These are phyloP conservation scores for Ivindomyrus marchei DNA, from an alignment of 2,113 vertebrate genomes.

Conservation along the genomic window DNA sequence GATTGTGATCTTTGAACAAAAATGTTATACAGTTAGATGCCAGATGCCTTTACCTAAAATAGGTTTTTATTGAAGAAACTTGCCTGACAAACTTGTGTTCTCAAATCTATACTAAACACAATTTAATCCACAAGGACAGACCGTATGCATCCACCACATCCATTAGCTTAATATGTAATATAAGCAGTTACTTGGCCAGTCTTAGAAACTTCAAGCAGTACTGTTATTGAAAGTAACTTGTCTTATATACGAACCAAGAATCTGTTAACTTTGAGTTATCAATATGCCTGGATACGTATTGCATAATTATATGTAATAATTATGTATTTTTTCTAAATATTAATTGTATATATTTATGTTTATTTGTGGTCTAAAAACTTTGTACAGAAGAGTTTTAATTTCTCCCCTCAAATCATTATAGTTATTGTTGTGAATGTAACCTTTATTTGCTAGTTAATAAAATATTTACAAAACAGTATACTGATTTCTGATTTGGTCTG, in stretches of 20 bases:
- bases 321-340: slow-evolving; percentile 49
- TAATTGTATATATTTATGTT: slow-evolving; percentile 58
- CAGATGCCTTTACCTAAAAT: neutral
- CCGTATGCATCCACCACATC: neutral
- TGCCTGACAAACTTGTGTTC: neutral
- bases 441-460: slow-evolving; percentile 66
- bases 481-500: neutral
- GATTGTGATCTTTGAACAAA: neutral
- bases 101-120: neutral
- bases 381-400: slow-evolving; percentile 55
- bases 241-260: neutral
- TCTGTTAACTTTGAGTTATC: neutral
- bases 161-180: neutral
- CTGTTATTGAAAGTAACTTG: slow-evolving; percentile 9
- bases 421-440: slow-evolving; percentile 54
- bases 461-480: slow-evolving; percentile 48
- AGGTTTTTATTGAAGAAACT: neutral
- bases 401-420: slow-evolving; percentile 50
- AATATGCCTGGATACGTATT: neutral
- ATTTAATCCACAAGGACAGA: neutral
- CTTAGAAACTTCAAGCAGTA: neutral
- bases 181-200: neutral
- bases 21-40: neutral
- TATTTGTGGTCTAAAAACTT: slow-evolving; percentile 54
- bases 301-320: slow-evolving; percentile 23